Base-by-base conservation (phyloP, 2,113 vertebrate species). In the Atractosteus spatula region DNA sequence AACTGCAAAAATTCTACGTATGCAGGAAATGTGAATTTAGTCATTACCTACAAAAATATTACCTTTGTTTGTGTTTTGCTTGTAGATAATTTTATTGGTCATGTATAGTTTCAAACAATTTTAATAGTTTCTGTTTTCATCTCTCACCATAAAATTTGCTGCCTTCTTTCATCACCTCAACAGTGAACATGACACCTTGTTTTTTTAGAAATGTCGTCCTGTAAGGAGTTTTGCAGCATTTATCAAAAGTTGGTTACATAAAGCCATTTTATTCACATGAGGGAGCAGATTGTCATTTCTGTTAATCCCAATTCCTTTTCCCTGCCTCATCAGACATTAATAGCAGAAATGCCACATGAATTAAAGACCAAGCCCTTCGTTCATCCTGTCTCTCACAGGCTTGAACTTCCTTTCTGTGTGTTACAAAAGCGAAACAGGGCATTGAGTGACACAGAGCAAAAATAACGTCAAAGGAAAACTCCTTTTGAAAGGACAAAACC, bases 261-360 rank as follows among this genome's bases (percentile, higher is more conserved):
- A 87, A 65, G 51, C 76, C 83, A 86, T 84, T 87, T 29, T 81
- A 70, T 78, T 71, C 76, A 86, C 70, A 79, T 71, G 71, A 77
- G 66, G 65, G 77, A 83, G 68, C 82, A 84, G 81, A 86, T 85
- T 76, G 79, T 80, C 68, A 80, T 85, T 55, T 79, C 67, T 74
- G 65, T 56, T 89, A 85, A 88, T 89, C 85, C 82, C 54, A 17
- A 65, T 68, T 56, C 55, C 54, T 73, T 42, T 66, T 55, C 17
- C 12, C 66, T 54, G 57, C 29, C 41, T 14, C 10, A 71, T 61
- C 69, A 71, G 55, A 67, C 69, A 55, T 62, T 11, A 66, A 41
- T 44, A 71, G 59, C 67, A 62, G 1, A 56, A 59, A 14, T n/a
- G 11, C 8, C 56, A 71, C 42, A 42, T 57, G 42, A 62, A 44